Conservation (phyloP, 92 coral and sea anemone genomes). For the Micromussa lordhowensis region DNA sequence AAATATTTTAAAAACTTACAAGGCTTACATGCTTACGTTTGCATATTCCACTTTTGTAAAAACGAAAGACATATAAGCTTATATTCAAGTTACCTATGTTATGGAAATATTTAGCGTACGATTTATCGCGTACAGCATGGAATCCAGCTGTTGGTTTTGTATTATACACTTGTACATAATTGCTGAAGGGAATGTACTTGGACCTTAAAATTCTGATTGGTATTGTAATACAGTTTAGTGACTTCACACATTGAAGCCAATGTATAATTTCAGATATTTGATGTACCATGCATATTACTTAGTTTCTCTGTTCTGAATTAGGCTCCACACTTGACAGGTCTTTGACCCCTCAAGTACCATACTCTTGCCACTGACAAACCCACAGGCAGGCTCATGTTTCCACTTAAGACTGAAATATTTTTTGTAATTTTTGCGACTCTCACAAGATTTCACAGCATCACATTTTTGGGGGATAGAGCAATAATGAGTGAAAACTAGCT, state of each 20-base stretch:
- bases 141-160: not conserved
- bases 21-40: slow-evolving; percentile 22
- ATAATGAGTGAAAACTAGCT: too few relatives aligned
- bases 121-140: not conserved
- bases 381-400: too few relatives aligned
- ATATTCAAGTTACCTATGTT: too few relatives aligned
- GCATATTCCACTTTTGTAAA: slow-evolving; percentile 8
- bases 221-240: not conserved
- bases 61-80: not conserved
- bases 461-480: too few relatives aligned
- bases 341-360: too few relatives aligned
- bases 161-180: not conserved
- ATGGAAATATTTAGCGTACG: not conserved
- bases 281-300: too few relatives aligned
- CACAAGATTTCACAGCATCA: too few relatives aligned
- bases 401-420: too few relatives aligned
- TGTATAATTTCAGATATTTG: not conserved
- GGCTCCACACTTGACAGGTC: too few relatives aligned
- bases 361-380: too few relatives aligned
- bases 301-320: too few relatives aligned
- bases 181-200: not conserved
- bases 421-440: too few relatives aligned
- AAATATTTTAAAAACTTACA: not conserved
- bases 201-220: not conserved
- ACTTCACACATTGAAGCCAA: not conserved